These are phyloP conservation scores for Drosophila acutilabella DNA, from an alignment of 2,888 invertebrate species.

Conservation along the genomic window DNA sequence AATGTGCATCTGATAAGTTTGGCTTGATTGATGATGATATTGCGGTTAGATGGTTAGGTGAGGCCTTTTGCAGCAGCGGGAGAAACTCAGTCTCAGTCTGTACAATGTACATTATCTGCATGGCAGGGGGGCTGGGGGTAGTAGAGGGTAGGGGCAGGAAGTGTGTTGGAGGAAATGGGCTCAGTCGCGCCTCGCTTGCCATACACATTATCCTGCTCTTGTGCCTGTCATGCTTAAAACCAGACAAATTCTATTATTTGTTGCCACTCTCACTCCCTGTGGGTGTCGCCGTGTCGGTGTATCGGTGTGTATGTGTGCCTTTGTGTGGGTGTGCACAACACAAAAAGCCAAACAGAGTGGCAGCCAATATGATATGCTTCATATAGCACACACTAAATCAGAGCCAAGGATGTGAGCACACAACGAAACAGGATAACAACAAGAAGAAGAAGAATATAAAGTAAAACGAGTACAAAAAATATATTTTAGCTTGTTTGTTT, in stretches of 20 bases:
- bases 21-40: conserved; percentile 74
- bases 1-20: conserved; percentile 74
- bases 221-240: conserved; percentile 64
- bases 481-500: conserved; percentile 36
- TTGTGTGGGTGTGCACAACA: conserved; percentile 38
- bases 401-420: conserved; percentile 29
- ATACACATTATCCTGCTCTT: conserved; percentile 65
- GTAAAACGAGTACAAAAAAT: not conserved
- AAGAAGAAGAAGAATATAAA: not conserved
- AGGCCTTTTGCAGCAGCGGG: conserved; percentile 16
- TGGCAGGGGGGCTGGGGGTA: not conserved
- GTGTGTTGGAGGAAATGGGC: conserved; percentile 41
- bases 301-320: conserved; percentile 15
- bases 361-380: conserved; percentile 55
- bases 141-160: not conserved
- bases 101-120: conserved; percentile 30
- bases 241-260: conserved; percentile 75
- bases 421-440: not conserved
- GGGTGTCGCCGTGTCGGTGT: conserved; percentile 15
- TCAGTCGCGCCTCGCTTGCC: conserved; percentile 55
- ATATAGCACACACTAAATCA: conserved; percentile 58
- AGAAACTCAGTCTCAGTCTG: conserved; percentile 32
- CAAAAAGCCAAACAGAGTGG: conserved; percentile 40
- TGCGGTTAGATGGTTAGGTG: conserved; percentile 48
- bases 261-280: conserved; percentile 41